Base-by-base conservation (phyloP, 2,888 invertebrate species). In the Catocala nupta region DNA sequence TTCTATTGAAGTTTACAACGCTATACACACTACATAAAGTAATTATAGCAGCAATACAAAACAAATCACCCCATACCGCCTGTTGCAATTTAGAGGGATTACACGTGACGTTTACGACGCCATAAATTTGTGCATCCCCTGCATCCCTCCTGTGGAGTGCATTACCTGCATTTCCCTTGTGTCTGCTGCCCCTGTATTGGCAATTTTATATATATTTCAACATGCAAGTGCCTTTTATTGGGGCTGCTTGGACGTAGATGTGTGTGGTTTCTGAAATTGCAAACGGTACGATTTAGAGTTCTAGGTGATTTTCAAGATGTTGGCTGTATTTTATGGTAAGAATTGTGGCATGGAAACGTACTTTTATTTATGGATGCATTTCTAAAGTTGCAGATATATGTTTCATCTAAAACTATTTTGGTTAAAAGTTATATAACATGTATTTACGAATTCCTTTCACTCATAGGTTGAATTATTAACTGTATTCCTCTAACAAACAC, bases 81-180 rank as follows among this genome's bases (percentile, higher is more conserved):
- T 44, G 63, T 57, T 68, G 77, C 82, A 82, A 85, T 87, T 84
- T 85, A 81, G 82, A 81, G 75, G 85, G 86, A 86, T 86, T 83
- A 84, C 77, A 47, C 65, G 59, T 60, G 82, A 88, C 85, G 75
- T 88, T 88, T 88, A 89, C 86, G 84, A 83, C 64, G 83, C 82
- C 67, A 86, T 88, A 89, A 87, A 88, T 89, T 85, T 70, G 75
- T 82, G 80, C 84, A 84, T 71, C 77, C 78, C 62, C 60, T 56
- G 60, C 57, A 49, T 39, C 51, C 59, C 59, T 59, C 51, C 44
- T 34, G 43, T 10, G 11, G 47, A 73, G 66, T 81, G 82, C 83
- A 84, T 83, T 84, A 84, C 83, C 80, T 84, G 83, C 83, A 85
- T 85, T 84, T 84, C 84, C 84, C 85, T 60, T 55, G 81, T 71